Evolutionary conservation across 2,888 invertebrate genomes (phyloP), one percentile per base, ranked within the genome.

Genomic region (Agonopterix arenella): DNA sequence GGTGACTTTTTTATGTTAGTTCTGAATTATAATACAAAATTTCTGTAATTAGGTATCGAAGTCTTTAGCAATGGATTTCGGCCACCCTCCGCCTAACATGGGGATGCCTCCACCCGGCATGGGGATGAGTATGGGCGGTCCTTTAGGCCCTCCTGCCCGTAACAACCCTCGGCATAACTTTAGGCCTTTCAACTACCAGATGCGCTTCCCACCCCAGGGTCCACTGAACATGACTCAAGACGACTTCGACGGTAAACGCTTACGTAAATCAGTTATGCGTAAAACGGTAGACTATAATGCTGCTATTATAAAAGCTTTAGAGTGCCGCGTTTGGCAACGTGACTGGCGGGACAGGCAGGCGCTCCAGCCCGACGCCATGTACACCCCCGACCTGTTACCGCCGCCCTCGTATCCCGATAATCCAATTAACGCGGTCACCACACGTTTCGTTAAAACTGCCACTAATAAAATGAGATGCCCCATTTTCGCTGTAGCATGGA

Each of bases 391-490:
- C 77, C 86, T 99, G 70, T 90, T 97, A 73, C 99, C 99, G 42
- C 99, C 99, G 2, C 94, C 96, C n/a, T 95, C 96, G 64, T 96
- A 97, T 75, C 92, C 95, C 47, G 97, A 99, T 75, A 97, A 97
- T 83, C 97, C 99, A 3, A 97, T 97, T 62, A 99, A 99, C 90
- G 96, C 98, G 60, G 97, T 97, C 10, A 97, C 97, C 4, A 96
- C 96, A 44, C 88, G 98, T 70, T 99, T 98, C 84, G 98, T 99
- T 7, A 96, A 99, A 84, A 98, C 98, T n/a, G 99, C 99, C 8
- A 99, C 98, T 50, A 99, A 99, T 84, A 99, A 99, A 91, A 98
- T 99, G 95, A 92, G 98, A 62, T 99, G 99, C 89, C 99, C 99
- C 0, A 98, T 99, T 68, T 99, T 99, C 80, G 97, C 98, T 67